A percentile compares a stretch with the other conserved stretches of the same genome.
Conservation (phyloP, 2,113 vertebrate genomes). For the Sminthopsis crassicaudata region DNA sequence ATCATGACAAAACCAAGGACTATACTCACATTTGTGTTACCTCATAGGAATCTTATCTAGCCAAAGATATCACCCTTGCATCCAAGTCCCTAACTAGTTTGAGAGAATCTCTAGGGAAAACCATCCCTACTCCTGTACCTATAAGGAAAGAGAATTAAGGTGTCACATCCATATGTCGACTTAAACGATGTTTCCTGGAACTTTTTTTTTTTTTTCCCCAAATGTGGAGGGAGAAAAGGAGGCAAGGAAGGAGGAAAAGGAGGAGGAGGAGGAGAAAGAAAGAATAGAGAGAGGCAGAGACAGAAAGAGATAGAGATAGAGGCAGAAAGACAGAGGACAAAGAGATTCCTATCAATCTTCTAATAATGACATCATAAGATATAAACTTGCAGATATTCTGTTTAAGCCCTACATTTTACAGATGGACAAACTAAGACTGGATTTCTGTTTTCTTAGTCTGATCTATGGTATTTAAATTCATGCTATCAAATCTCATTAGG, state of each 20-base stretch:
- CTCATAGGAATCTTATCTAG: too few relatives aligned
- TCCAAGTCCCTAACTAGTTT: not conserved
- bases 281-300: not conserved
- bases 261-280: not conserved
- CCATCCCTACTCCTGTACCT: not conserved
- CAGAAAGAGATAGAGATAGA: not conserved
- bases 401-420: not conserved
- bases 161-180: not conserved
- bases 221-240: not conserved
- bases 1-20: not conserved
- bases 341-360: not conserved
- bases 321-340: not conserved
- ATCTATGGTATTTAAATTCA: not conserved
- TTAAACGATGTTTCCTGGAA: not conserved
- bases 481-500: not conserved
- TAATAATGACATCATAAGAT: not conserved
- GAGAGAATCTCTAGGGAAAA: not conserved
- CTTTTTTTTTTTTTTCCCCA: not conserved
- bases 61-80: too few relatives aligned
- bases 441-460: not conserved
- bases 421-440: not conserved
- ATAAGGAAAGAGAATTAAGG: not conserved
- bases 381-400: not conserved
- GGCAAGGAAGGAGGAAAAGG: not conserved
- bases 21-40: fast-evolving